Percentiles rank a stretch among this genome's conserved stretches.
Evolutionary conservation across 2,888 invertebrate species (phyloP).

Genomic region (Camponotus fellah): DNA sequence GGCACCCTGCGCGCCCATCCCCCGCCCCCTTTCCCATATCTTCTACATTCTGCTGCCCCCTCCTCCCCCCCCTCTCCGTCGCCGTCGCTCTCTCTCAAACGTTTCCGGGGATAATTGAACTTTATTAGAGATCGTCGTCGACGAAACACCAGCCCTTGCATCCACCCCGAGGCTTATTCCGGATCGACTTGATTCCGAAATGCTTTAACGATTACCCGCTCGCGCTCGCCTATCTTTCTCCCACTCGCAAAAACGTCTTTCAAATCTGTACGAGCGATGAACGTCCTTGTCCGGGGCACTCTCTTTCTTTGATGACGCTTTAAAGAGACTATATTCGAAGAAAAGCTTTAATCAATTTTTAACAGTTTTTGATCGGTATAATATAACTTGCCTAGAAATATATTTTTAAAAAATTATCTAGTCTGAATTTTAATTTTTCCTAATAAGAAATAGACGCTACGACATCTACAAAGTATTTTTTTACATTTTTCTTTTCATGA

Average conservation of each 20-base stretch:
- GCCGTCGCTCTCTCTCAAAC: conserved; percentile 59
- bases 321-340: background rate
- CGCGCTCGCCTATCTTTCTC: conserved; percentile 32
- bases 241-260: conserved; percentile 45
- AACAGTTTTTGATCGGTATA: background rate
- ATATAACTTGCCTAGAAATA: background rate
- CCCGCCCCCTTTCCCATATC: conserved; percentile 39
- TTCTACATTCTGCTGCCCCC: conserved; percentile 38
- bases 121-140: conserved; percentile 77
- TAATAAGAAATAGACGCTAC: background rate
- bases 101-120: conserved; percentile 78
- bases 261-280: conserved; percentile 33
- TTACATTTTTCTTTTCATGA: background rate
- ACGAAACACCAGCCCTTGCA: conserved; percentile 63
- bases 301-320: background rate
- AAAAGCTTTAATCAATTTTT: conserved; percentile 10
- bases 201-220: conserved; percentile 55
- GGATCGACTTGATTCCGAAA: conserved; percentile 64
- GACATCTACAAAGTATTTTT: background rate
- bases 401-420: background rate
- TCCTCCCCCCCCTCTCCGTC: conserved; percentile 9
- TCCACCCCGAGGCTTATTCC: conserved; percentile 61
- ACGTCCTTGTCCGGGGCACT: conserved; percentile 2
- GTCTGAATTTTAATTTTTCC: background rate
- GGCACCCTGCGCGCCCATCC: conserved; percentile 20